These are phyloP conservation scores for Hyperoplus lanceolatus DNA, from an alignment of 2,797 vertebrate species.

Conservation along the genomic window DNA sequence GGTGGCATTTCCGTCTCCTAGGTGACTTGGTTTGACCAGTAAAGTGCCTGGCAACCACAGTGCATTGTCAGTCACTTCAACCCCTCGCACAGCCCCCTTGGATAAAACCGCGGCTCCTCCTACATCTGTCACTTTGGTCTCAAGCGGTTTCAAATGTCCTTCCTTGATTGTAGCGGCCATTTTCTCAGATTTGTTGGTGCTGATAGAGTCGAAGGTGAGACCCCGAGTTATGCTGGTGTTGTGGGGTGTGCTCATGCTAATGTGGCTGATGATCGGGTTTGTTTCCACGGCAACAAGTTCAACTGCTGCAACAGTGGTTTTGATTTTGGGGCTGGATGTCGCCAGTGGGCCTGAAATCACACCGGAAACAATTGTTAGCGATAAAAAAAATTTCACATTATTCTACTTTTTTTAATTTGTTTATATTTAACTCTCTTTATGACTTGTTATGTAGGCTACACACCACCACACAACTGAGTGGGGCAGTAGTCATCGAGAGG, in stretches of 20 bases:
- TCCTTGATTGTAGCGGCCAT: background rate
- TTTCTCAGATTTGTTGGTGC: background rate
- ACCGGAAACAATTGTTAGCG: conserved; percentile 7
- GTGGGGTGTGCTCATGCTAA: background rate
- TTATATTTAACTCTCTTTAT: too few relatives aligned
- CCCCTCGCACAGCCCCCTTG: background rate
- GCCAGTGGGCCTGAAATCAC: conserved; percentile 40
- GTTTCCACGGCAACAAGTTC: conserved; percentile 5
- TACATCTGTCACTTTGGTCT: conserved; percentile 13
- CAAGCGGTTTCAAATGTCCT: background rate
- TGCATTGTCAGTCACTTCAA: conserved; percentile 14
- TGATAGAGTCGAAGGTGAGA: conserved; percentile 55
- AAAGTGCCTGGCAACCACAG: background rate
- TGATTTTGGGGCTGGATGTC: conserved; percentile 68
- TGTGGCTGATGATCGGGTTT: conserved; percentile 3
- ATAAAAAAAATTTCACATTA: too few relatives aligned
- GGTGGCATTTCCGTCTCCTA: background rate
- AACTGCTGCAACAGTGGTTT: conserved; percentile 16
- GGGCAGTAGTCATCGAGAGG: too few relatives aligned
- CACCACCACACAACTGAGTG: too few relatives aligned
- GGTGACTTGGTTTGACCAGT: conserved; percentile 18
- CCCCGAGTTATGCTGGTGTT: conserved; percentile 25
- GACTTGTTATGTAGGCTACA: too few relatives aligned
- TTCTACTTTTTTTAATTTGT: too few relatives aligned
- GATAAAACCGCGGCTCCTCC: background rate